phyloP scores from a whole-genome alignment of 2,113 vertebrate species.

The Ornithorhynchus anatinus region DNA sequence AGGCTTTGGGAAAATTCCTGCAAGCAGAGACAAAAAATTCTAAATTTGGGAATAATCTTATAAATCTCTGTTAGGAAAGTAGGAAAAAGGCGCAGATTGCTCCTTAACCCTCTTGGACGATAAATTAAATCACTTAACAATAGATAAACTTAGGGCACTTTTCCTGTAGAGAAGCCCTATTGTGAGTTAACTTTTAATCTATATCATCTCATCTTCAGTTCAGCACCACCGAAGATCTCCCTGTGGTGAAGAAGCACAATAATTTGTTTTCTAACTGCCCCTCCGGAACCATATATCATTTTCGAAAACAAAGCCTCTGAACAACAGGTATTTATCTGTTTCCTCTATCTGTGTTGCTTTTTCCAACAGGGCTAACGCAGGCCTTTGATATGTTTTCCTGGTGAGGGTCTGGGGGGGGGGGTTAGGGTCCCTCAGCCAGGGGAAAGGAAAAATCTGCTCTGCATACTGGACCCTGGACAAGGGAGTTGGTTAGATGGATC shows the following conservation, averaged over 20 bases:
- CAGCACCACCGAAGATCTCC: slow-evolving; percentile 61
- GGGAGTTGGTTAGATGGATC: background rate
- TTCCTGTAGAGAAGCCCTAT: slow-evolving; percentile 84
- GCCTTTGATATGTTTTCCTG: slow-evolving; percentile 51
- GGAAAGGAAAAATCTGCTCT: slow-evolving; percentile 1
- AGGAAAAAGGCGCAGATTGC: slow-evolving; percentile 79
- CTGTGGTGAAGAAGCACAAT: slow-evolving; percentile 60
- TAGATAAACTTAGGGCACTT: slow-evolving; percentile 80
- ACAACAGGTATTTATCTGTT: slow-evolving; percentile 74
- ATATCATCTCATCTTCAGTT: slow-evolving; percentile 61
- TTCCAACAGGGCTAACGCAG: slow-evolving; percentile 60
- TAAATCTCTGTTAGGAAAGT: slow-evolving; percentile 71
- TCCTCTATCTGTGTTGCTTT: slow-evolving; percentile 79
- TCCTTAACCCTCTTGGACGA: slow-evolving; percentile 84
- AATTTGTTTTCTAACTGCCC: slow-evolving; percentile 74
- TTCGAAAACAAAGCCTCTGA: slow-evolving; percentile 75
- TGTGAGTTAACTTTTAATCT: slow-evolving; percentile 80
- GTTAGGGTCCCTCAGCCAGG: slow-evolving; percentile 39
- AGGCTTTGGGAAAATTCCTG: slow-evolving; percentile 63
- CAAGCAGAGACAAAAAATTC: slow-evolving; percentile 59
- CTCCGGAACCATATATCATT: slow-evolving; percentile 78
- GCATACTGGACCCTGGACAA: fast-evolving
- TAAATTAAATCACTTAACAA: slow-evolving; percentile 97
- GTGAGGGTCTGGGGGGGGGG: slow-evolving; percentile 56
- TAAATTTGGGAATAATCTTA: slow-evolving; percentile 78